Percentiles rank a stretch among this genome's conserved stretches.
phyloP scores from a whole-genome alignment of 2,113 vertebrate species.

The mouse (Mus musculus) region GRCm39 chr11:83199001-83199500 shows the following conservation, averaged over 20 bases:
- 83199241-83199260: conserved; percentile 37
- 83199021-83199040: conserved; percentile 73
- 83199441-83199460: not conserved
- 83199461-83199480: not conserved
- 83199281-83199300: not conserved
- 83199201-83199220: not conserved
- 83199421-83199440: not conserved
- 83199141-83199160: not conserved
- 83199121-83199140: conserved; percentile 35
- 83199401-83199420: not conserved
- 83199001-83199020: conserved; percentile 40
- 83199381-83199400: not conserved
- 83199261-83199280: not conserved
- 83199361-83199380: not conserved
- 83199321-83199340: not conserved
- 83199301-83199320: not conserved
- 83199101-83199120: conserved; percentile 83
- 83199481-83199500: not conserved
- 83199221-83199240: conserved; percentile 9
- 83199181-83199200: not conserved
- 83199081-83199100: conserved; percentile 99
- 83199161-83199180: not conserved
- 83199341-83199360: not conserved
- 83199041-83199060: conserved; percentile 85
- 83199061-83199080: conserved; percentile 99